Conservation (phyloP, 2,888 invertebrate species). For the Agonopterix heracliana region DNA sequence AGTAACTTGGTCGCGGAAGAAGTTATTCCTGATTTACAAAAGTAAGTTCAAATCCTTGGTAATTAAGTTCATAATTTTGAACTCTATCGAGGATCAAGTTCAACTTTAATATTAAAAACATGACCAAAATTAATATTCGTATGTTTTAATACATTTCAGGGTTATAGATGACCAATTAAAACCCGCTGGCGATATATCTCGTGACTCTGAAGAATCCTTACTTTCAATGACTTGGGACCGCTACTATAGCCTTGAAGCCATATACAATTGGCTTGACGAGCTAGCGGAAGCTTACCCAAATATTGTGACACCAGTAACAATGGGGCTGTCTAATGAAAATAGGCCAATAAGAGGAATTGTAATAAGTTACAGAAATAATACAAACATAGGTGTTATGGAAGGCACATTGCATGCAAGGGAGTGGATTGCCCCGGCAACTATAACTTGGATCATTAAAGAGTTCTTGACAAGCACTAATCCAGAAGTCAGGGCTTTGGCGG, state of each 20-base stretch:
- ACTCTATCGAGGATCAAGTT: no score
- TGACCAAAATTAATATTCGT: no score
- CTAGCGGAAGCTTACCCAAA: constrained; percentile 63
- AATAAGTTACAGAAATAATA: constrained; percentile 56
- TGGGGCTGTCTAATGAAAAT: constrained; percentile 78
- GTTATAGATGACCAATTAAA: constrained; percentile 66
- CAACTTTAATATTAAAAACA: no score
- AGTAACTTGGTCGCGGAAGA: not conserved
- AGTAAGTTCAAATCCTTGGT: not conserved
- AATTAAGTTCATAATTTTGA: no score
- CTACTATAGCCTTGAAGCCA: constrained; percentile 77
- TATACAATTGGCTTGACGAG: constrained; percentile 76
- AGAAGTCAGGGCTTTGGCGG: constrained; percentile 73
- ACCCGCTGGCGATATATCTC: constrained; percentile 18
- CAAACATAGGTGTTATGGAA: constrained; percentile 72
- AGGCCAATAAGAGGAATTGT: constrained; percentile 76
- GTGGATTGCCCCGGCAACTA: constrained; percentile 81
- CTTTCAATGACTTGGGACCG: constrained; percentile 66
- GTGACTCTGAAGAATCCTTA: constrained; percentile 35
- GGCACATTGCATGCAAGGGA: constrained; percentile 83
- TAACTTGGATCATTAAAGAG: constrained; percentile 82
- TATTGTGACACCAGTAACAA: constrained; percentile 63
- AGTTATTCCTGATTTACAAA: not conserved
- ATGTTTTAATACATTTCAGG: constrained; percentile 32
- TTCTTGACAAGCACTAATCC: constrained; percentile 77